A percentile compares a stretch with the other conserved stretches of the same genome.
phyloP scores from a whole-genome alignment of 2,888 invertebrate species.

The Diplolepis rosae region DNA sequence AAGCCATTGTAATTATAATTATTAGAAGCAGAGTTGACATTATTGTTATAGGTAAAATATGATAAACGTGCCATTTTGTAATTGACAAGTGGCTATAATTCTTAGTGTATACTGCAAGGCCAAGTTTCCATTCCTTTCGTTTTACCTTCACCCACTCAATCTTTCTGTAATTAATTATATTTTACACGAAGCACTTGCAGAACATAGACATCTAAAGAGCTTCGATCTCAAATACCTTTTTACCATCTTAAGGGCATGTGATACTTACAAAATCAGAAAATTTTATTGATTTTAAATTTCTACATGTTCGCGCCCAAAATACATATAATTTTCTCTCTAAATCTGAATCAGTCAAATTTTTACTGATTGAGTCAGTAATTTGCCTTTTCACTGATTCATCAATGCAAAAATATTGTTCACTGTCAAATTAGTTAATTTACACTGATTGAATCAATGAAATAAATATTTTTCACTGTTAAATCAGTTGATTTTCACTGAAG shows the following conservation, averaged over 20 bases:
- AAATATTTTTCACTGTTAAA: no score
- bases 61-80: constrained; percentile 11
- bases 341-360: no score
- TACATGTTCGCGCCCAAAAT: no score
- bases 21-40: not conserved
- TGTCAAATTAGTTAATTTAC: no score
- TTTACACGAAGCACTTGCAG: not conserved
- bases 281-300: no score
- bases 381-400: no score
- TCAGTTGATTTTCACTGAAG: no score
- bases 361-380: no score
- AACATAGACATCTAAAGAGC: not conserved
- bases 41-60: not conserved
- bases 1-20: not conserved
- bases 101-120: not conserved
- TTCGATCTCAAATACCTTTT: not conserved
- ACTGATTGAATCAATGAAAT: no score
- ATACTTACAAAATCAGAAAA: no score
- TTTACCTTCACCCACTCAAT: constrained; percentile 27
- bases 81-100: constrained; percentile 11
- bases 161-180: constrained; percentile 12
- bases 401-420: no score
- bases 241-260: not conserved
- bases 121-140: constrained; percentile 26
- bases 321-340: no score